Conservation (phyloP, 2,113 vertebrate genomes). For the Pan paniscus region DNA sequence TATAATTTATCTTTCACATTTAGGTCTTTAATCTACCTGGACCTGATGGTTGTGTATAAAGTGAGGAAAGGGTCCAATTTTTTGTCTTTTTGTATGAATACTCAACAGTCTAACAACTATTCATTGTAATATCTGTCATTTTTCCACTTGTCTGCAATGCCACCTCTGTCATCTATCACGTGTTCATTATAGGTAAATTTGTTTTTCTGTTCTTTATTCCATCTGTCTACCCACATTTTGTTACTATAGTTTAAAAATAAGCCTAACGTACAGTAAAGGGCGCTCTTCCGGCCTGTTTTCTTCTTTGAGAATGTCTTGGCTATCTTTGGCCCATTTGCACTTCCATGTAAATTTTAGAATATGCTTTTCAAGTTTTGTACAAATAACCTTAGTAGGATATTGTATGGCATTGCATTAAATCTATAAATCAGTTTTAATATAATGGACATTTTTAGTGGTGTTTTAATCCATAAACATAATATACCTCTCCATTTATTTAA, state of each 20-base stretch:
- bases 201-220: not conserved
- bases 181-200: not conserved
- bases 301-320: not conserved
- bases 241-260: conserved; percentile 32
- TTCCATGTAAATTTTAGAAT: conserved; percentile 25
- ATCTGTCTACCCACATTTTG: not conserved
- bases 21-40: not conserved
- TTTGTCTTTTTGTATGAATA: not conserved
- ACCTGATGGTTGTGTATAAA: not conserved
- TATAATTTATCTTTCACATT: not conserved
- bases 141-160: not conserved
- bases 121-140: not conserved
- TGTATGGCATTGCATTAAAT: not conserved
- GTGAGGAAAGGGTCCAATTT: not conserved
- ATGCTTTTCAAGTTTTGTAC: conserved; percentile 15
- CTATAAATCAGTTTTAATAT: not conserved
- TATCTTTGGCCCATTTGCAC: not conserved
- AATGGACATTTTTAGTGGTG: not conserved
- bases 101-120: not conserved
- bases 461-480: not conserved
- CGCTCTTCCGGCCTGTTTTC: not conserved
- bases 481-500: not conserved
- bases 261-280: not conserved
- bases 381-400: not conserved
- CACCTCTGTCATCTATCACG: not conserved